These are phyloP conservation scores for Zaprionus capensis DNA, from an alignment of 1,140 invertebrate genomes.

Conservation along the genomic window DNA sequence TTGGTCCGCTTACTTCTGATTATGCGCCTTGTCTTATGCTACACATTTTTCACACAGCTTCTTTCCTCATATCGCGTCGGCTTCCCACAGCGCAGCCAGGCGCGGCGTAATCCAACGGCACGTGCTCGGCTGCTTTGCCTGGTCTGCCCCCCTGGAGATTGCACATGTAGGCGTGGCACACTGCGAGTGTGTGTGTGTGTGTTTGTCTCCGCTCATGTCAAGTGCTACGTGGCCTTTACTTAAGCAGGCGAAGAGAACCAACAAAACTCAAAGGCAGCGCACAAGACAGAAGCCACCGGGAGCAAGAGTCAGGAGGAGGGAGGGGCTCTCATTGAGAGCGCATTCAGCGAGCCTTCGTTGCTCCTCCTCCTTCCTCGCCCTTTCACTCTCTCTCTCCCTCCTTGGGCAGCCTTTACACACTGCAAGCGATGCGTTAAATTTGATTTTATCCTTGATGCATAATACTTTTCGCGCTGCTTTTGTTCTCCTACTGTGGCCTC, in stretches of 20 bases:
- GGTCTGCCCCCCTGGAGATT: not conserved
- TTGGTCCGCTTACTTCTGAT: constrained; percentile 70
- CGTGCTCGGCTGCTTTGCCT: constrained; percentile 35
- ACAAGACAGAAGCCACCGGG: not conserved
- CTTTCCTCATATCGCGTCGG: constrained; percentile 44
- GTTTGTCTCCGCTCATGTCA: constrained; percentile 50
- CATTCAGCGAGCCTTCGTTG: constrained; percentile 29
- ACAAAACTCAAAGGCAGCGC: constrained; percentile 28
- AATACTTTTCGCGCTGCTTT: constrained; percentile 44
- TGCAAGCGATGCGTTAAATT: constrained; percentile 78
- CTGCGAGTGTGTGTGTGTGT: constrained; percentile 13
- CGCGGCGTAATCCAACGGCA: constrained; percentile 66
- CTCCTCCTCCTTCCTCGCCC: not conserved
- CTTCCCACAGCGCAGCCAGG: constrained; percentile 46
- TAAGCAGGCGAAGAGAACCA: constrained; percentile 32
- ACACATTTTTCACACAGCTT: constrained; percentile 76
- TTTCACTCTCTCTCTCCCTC: not conserved
- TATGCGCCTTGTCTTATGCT: constrained; percentile 81
- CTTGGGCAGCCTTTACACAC: constrained; percentile 28
- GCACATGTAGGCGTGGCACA: constrained; percentile 3
- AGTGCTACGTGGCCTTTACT: constrained; percentile 58
- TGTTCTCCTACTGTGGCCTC: constrained; percentile 32
- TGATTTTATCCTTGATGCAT: constrained; percentile 75
- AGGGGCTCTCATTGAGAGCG: not conserved
- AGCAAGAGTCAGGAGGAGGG: not conserved